Evolutionary conservation across 2,888 invertebrate species (phyloP).

Genomic region (Cryptus armator): DNA sequence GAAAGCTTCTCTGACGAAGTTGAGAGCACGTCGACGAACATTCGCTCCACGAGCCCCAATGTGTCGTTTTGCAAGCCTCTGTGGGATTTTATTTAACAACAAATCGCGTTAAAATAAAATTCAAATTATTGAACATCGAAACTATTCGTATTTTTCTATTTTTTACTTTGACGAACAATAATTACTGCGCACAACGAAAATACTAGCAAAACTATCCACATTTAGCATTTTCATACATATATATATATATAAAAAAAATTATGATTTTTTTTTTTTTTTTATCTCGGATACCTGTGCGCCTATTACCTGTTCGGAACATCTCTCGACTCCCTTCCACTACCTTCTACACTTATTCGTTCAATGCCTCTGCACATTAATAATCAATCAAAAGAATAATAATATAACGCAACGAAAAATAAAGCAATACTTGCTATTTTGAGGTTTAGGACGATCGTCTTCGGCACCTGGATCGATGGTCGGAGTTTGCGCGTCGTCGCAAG

Average conservation of each 20-base stretch:
- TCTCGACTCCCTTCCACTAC: background rate
- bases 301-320: constrained; percentile 25
- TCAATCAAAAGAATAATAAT: constrained; percentile 58
- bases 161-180: constrained; percentile 5
- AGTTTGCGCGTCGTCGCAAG: constrained; percentile 90
- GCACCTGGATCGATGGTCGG: constrained; percentile 83
- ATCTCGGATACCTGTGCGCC: background rate
- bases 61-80: constrained; percentile 93
- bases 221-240: too few relatives aligned
- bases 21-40: constrained; percentile 96
- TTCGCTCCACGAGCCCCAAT: constrained; percentile 91
- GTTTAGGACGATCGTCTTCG: constrained; percentile 89
- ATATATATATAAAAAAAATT: background rate
- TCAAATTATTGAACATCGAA: background rate
- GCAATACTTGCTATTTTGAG: constrained; percentile 88
- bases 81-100: constrained; percentile 37
- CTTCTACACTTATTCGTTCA: background rate
- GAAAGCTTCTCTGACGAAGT: constrained; percentile 91
- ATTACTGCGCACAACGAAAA: background rate
- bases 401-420: constrained; percentile 68
- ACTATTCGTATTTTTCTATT: background rate
- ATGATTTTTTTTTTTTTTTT: background rate
- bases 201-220: background rate
- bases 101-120: background rate
- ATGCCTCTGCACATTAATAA: background rate